Conservation (phyloP, 2,888 invertebrate genomes). For the Meiosimyza platycephala region DNA sequence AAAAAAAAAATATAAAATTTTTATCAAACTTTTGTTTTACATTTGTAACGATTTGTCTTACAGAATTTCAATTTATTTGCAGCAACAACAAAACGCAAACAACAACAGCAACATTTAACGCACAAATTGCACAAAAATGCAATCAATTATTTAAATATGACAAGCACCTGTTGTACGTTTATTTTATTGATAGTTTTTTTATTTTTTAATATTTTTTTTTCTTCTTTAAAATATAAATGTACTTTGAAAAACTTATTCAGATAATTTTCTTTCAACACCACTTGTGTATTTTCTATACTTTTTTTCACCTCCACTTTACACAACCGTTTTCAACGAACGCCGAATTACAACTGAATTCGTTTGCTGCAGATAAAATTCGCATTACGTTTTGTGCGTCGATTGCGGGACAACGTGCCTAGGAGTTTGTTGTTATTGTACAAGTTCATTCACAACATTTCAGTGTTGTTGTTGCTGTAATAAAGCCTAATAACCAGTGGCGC, state of each 20-base stretch:
- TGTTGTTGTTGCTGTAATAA: background rate
- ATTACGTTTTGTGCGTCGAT: background rate
- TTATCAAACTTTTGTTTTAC: background rate
- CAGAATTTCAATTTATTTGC: constrained; percentile 17
- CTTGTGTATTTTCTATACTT: too few relatives aligned
- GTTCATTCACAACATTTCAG: constrained; percentile 14
- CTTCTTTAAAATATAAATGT: background rate
- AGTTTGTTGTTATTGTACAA: constrained; percentile 10
- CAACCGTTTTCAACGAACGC: constrained; percentile 36
- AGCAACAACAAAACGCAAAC: background rate
- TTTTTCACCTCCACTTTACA: background rate
- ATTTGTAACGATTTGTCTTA: constrained; percentile 2
- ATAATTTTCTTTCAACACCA: too few relatives aligned
- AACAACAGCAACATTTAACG: background rate
- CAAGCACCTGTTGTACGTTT: constrained; percentile 9
- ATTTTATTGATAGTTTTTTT: background rate
- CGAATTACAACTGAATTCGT: constrained; percentile 36
- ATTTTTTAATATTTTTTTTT: background rate
- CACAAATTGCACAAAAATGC: background rate
- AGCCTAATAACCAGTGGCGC: background rate
- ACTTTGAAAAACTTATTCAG: too few relatives aligned
- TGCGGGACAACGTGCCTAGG: background rate
- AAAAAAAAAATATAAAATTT: background rate
- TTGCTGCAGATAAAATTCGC: background rate
- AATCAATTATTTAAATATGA: too few relatives aligned